Evolutionary conservation across 2,888 invertebrate species (phyloP), one percentile per base, ranked within the genome.

Genomic region (Parthenolecanium corni): DNA sequence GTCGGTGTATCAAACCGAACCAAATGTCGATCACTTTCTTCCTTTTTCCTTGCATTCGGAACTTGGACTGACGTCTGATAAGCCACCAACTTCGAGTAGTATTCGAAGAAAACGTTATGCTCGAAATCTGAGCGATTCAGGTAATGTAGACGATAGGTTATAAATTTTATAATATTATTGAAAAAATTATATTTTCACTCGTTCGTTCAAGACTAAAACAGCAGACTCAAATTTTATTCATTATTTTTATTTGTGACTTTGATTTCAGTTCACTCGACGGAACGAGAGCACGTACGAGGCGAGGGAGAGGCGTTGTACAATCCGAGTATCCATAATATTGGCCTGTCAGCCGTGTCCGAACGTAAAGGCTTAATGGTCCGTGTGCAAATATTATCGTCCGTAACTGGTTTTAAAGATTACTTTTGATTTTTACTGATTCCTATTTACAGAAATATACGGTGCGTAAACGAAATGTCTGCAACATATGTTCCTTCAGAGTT

Each of bases 261-360:
- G 31, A 9, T 4, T 23, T 4, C n/a, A 49, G 49, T 47, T n/a
- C 38, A 49, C 38, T 58, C 58, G 2, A 58, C 36, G n/a, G 72
- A 71, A 64, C 69, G 78, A 44, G 72, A 74, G 66, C 75, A 75
- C 57, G 76, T 76, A 5, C 69, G 76, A 61, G 76, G 76, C 3
- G 77, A 76, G 66, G 75, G 73, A 0, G 73, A 73, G 66, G 74
- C 76, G 3, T 67, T 75, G 31, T 70, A 74, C 47, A 68, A 66
- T 12, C 53, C 49, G 1, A 49, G 49, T 38, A 12, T 58, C n/a
- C 58, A 58, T 47, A 24, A 21, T 38, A 46, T 58, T 23, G 36
- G 49, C n/a, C 36, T 47, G 2, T 24, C 58, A 5, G 38, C 36
- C 3, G 46, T 57, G 6, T 20, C 49, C 6, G 58, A 58, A 58